Conservation (phyloP, 2,113 vertebrate genomes). For the Pseudonaja textilis region DNA sequence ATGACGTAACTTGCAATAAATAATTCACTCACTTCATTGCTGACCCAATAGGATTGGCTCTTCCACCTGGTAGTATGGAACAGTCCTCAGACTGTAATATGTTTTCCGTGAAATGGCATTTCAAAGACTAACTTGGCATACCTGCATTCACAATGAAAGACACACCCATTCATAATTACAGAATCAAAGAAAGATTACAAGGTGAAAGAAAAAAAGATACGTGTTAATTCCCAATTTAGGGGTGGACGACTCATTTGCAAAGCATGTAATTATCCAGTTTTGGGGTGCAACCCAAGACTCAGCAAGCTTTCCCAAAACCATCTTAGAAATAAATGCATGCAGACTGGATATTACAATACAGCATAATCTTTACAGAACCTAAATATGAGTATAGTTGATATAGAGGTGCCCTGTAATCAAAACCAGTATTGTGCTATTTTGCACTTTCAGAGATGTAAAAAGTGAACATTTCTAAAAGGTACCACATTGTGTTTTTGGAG, state of each 20-base stretch:
- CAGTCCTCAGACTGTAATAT: fast-evolving
- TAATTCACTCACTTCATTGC: background rate
- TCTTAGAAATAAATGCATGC: background rate
- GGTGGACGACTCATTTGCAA: background rate
- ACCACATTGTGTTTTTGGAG: background rate
- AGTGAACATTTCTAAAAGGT: background rate
- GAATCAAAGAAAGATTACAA: background rate
- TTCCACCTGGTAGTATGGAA: background rate
- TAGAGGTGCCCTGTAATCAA: background rate
- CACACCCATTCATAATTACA: background rate
- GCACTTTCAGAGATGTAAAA: background rate
- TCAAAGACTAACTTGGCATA: background rate
- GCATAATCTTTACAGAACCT: background rate
- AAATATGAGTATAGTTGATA: background rate
- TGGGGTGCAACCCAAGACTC: background rate
- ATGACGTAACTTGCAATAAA: background rate
- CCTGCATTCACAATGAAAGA: background rate
- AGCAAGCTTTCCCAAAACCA: background rate
- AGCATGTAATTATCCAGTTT: background rate
- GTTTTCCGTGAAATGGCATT: fast-evolving
- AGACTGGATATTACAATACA: background rate
- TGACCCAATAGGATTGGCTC: background rate
- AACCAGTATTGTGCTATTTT: background rate
- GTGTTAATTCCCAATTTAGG: background rate
- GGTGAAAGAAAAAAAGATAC: background rate